phyloP scores from a whole-genome alignment of 2,113 vertebrate species.

The Emydura subglobosa region DNA sequence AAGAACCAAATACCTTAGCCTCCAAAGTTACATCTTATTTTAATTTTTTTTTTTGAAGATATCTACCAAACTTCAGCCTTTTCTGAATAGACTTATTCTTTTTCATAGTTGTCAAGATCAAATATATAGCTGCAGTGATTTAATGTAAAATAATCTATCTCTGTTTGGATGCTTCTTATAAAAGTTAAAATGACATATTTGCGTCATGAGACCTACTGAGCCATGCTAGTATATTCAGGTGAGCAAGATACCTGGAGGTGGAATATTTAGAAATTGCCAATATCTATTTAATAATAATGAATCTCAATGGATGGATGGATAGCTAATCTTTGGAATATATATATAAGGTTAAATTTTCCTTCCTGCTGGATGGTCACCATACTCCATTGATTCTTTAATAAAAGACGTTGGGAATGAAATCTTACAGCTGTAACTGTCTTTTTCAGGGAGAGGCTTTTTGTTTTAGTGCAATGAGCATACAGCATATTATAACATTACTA shows the following conservation, averaged over 20 bases:
- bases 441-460: constrained; percentile 20
- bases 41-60: not conserved
- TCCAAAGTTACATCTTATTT: not conserved
- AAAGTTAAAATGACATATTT: not conserved
- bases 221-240: not conserved
- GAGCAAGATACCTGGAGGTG: not conserved
- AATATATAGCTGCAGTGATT: not conserved
- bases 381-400: not conserved
- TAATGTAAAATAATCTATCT: not conserved
- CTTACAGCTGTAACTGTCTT: not conserved
- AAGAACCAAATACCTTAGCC: not conserved
- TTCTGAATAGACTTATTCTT: not conserved
- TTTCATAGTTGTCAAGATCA: not conserved
- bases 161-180: not conserved
- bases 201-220: not conserved
- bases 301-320: not conserved
- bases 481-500: not conserved
- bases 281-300: not conserved
- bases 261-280: not conserved
- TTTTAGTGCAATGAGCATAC: not conserved
- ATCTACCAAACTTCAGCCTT: not conserved
- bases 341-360: not conserved
- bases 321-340: not conserved
- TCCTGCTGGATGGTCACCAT: not conserved
- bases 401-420: not conserved